Evolutionary conservation across 1,140 invertebrate species (phyloP), one percentile per base, ranked within the genome.

Genomic region (Ips nitidus): DNA sequence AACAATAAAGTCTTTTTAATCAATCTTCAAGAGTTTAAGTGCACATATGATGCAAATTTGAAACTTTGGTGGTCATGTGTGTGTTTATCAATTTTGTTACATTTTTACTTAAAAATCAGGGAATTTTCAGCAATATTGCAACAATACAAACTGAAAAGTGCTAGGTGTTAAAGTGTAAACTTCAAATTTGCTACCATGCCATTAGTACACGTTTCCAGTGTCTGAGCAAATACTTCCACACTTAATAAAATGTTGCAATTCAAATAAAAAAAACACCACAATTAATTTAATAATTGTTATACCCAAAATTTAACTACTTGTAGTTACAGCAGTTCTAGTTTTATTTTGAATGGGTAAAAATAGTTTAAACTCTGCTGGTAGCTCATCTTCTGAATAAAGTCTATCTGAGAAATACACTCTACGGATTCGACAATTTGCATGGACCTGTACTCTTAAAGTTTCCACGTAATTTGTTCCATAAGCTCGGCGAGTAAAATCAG

Each of bases 391-490:
- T 1, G 97, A 95, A 84, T 99, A 99, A 4, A 99, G 83, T 41
- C 97, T 87, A 82, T 99, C 98, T 4, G 97, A 98, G 82, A 99
- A 99, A 79, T 99, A 99, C 1, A 99, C 96, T 78, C 98, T 87
- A 76, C 98, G 85, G 75, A 99, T 96, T 78, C 98, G 86, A 83
- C 98, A 99, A 83, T 99, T 99, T 43, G 98, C 98, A 86, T 99
- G 98, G 76, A 99, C 97, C 84, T 98, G 93, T 50, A 99, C 95
- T 75, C 97, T 84, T 41, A 99, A 84, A 6, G 98, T 99, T 83
- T 99, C 98, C 43, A 99, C 95, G 83, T 99, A 99, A 84, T 98
- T 99, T 8, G 97, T 99, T 8, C 98, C 98, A 82, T 99, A 99
- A 1, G 98, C 98, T 75, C 98, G 84, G 74, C 96, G 85, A 4